Conservation (phyloP, 2,113 vertebrate species). For the Dicaeum eximium region DNA sequence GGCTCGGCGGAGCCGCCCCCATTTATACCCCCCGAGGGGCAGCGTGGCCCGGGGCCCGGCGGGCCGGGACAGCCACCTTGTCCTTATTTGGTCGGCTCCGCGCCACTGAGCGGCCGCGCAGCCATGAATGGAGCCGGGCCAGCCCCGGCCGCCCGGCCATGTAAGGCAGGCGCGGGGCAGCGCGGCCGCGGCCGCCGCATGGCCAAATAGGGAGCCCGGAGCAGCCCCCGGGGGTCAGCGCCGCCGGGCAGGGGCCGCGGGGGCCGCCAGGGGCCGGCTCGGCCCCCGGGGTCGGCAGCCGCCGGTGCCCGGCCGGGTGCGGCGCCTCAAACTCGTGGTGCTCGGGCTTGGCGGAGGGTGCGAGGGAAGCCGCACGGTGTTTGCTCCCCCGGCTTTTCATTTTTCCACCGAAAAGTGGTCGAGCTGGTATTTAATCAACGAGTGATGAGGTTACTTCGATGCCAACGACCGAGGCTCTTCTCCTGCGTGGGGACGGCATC, state of each 20-base stretch:
- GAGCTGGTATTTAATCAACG: not conserved
- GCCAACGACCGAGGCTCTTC: not conserved
- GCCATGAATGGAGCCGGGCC: conserved; percentile 85
- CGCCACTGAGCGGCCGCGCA: conserved; percentile 72
- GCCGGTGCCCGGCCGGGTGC: not conserved
- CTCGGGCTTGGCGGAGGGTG: not conserved
- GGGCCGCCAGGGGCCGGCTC: too few relatives aligned
- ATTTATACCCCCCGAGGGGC: conserved; percentile 70
- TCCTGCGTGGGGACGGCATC: not conserved
- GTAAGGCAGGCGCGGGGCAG: conserved; percentile 74
- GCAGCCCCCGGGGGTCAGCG: conserved; percentile 13
- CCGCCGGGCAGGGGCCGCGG: not conserved
- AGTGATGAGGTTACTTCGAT: not conserved
- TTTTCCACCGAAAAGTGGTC: not conserved
- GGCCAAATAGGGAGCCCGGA: conserved; percentile 71
- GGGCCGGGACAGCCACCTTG: conserved; percentile 70
- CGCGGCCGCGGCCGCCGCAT: conserved; percentile 50
- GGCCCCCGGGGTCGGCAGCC: not conserved
- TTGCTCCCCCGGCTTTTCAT: not conserved
- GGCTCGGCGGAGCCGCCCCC: conserved; percentile 27
- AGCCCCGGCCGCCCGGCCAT: conserved; percentile 68
- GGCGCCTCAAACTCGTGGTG: not conserved
- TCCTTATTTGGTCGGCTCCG: conserved; percentile 85
- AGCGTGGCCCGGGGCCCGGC: not conserved
- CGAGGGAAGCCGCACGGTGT: not conserved